A percentile compares a stretch with the other conserved stretches of the same genome.
phyloP scores from a whole-genome alignment of 1,140 invertebrate genomes.

The Leptonema lineaticorne region DNA sequence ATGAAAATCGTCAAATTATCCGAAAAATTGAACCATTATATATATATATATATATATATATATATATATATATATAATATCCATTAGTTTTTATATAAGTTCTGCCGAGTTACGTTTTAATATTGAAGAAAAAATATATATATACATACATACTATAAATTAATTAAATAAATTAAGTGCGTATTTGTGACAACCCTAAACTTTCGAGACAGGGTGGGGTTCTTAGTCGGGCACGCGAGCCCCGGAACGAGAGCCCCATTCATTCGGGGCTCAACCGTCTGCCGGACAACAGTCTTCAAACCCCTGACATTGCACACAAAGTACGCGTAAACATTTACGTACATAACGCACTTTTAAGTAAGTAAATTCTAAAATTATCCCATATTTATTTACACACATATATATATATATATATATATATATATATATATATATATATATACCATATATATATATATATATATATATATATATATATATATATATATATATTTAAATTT shows the following conservation, averaged over 20 bases:
- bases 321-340: background rate
- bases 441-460: background rate
- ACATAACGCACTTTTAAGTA: background rate
- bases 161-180: no score
- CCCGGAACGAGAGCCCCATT: constrained; percentile 4
- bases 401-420: background rate
- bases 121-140: no score
- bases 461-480: background rate
- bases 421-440: background rate
- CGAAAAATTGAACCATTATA: no score
- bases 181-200: constrained; percentile 1
- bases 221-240: background rate
- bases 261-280: constrained; percentile 12
- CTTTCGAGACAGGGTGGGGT: background rate
- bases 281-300: background rate
- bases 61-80: no score
- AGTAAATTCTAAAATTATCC: no score
- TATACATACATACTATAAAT: no score
- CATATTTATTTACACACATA: background rate
- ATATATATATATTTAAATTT: background rate
- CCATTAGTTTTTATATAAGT: no score
- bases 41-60: no score
- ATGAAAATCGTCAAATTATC: no score
- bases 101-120: no score
- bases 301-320: background rate